Conservation (phyloP, 1,140 invertebrate genomes). For the Zaprionus gabonicus region DNA sequence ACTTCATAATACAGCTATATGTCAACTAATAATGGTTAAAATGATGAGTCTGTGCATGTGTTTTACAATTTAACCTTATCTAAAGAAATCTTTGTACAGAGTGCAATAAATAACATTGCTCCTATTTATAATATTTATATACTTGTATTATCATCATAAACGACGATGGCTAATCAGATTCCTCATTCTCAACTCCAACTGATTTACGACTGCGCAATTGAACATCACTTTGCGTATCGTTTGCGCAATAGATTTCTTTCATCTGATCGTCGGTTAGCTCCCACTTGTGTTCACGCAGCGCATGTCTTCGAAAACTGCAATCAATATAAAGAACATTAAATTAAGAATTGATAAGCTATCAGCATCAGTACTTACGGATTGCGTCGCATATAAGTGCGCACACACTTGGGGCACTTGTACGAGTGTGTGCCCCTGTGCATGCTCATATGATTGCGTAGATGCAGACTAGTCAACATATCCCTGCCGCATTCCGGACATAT, state of each 20-base stretch:
- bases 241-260: slow-evolving; percentile 21
- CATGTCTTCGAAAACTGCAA: slow-evolving; percentile 58
- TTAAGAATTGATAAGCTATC: neutral
- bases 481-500: slow-evolving; percentile 56
- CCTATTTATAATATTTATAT: slow-evolving; percentile 1
- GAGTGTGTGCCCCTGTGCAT: slow-evolving; percentile 38
- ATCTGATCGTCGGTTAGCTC: slow-evolving; percentile 52
- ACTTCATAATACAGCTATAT: slow-evolving; percentile 2
- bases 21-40: neutral
- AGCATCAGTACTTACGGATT: slow-evolving; percentile 52
- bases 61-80: neutral
- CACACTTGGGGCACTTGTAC: slow-evolving; percentile 66
- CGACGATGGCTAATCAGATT: slow-evolving; percentile 20
- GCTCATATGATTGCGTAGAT: slow-evolving; percentile 52
- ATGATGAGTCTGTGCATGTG: neutral
- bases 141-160: slow-evolving; percentile 6
- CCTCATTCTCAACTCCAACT: slow-evolving; percentile 5
- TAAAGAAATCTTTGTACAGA: slow-evolving; percentile 30
- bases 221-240: neutral
- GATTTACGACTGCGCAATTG: slow-evolving; percentile 11
- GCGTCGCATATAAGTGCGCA: slow-evolving; percentile 53
- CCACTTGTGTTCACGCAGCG: slow-evolving; percentile 49
- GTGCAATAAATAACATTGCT: slow-evolving; percentile 9
- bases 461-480: slow-evolving; percentile 38
- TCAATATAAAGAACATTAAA: neutral